These are phyloP conservation scores for Cyclopterus lumpus DNA, from an alignment of 2,797 vertebrate species.

Conservation along the genomic window DNA sequence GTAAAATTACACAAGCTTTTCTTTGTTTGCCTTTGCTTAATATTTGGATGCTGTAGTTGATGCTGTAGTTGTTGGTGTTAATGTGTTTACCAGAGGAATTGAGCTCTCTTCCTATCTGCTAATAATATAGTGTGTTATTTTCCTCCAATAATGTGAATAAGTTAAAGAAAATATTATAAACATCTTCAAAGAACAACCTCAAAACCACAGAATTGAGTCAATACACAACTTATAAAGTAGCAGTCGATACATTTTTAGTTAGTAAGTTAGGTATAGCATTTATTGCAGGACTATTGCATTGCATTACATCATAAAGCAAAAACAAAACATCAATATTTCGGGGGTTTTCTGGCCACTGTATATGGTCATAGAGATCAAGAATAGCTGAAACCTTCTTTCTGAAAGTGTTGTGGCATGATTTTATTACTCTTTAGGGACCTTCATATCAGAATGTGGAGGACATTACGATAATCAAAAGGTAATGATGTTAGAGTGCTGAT, in stretches of 20 bases:
- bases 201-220: background rate
- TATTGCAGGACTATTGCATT: constrained; percentile 17
- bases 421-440: background rate
- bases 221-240: background rate
- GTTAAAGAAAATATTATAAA: background rate
- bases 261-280: background rate
- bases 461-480: background rate
- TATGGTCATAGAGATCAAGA: background rate
- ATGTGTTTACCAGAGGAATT: background rate
- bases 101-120: background rate
- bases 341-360: background rate
- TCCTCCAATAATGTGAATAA: background rate
- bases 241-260: background rate
- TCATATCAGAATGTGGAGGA: background rate
- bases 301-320: constrained; percentile 29
- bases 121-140: background rate
- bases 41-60: background rate
- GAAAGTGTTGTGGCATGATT: background rate
- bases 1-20: background rate
- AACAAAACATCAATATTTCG: background rate
- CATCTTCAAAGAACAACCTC: background rate
- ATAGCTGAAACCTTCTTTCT: background rate
- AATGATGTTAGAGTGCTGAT: background rate
- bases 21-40: background rate
- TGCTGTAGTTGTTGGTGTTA: background rate